Percentiles rank a stretch among this genome's conserved stretches.
Evolutionary conservation across 2,113 vertebrate species (phyloP).

Genomic region (Octodon degus): DNA sequence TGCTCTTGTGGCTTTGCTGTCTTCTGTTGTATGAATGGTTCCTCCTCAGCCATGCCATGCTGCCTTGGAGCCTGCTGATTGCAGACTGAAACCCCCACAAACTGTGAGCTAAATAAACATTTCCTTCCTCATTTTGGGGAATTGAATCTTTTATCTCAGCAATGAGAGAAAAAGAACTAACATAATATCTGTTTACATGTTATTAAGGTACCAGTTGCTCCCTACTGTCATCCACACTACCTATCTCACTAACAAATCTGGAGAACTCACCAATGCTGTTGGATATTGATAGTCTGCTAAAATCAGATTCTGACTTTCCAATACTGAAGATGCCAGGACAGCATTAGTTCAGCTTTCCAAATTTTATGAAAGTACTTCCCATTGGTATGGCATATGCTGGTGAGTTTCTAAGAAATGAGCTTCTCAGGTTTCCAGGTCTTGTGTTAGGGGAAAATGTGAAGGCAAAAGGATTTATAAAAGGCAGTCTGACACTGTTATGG

Average conservation of each 20-base stretch:
- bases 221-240: background rate
- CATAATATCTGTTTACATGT: background rate
- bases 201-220: no score
- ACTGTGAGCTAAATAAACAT: background rate
- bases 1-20: background rate
- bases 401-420: background rate
- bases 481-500: background rate
- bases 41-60: background rate
- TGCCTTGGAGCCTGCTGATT: background rate
- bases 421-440: background rate
- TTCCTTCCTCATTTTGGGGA: background rate
- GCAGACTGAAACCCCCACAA: background rate
- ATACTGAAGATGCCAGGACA: background rate
- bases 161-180: background rate
- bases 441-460: background rate
- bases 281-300: background rate
- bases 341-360: background rate
- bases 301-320: background rate
- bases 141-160: background rate
- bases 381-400: background rate
- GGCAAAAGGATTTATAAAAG: background rate
- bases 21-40: background rate
- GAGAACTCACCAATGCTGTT: background rate
- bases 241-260: background rate
- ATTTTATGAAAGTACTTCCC: background rate